Conservation (phyloP, 1,140 invertebrate species). For the Formica exsecta region DNA sequence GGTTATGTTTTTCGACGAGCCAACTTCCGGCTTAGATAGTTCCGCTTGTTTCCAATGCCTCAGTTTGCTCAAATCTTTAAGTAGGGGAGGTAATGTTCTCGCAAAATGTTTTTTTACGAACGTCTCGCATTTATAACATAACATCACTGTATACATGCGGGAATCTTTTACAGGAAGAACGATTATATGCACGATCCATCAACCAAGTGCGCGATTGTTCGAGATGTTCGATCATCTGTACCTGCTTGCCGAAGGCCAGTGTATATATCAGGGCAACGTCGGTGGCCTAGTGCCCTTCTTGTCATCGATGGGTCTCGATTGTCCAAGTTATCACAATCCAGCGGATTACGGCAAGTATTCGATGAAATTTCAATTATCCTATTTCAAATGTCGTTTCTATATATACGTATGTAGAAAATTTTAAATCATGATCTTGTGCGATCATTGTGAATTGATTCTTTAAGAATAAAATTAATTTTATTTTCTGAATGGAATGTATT, state of each 20-base stretch:
- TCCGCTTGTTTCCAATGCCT: conserved; percentile 97
- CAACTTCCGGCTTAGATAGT: conserved; percentile 97
- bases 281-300: conserved; percentile 95
- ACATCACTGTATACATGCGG: not conserved
- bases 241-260: conserved; percentile 95
- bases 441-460: not conserved
- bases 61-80: conserved; percentile 92
- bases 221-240: conserved; percentile 98
- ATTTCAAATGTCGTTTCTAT: not conserved
- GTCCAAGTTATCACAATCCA: conserved; percentile 98
- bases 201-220: conserved; percentile 97
- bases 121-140: not conserved
- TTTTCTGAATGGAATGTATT: not conserved
- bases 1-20: conserved; percentile 99
- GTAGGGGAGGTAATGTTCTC: conserved; percentile 88
- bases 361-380: not conserved
- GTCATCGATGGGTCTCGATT: conserved; percentile 92
- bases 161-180: conserved; percentile 89
- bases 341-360: conserved; percentile 94
- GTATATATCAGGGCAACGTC: conserved; percentile 95
- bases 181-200: conserved; percentile 98
- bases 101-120: not conserved
- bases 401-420: not conserved
- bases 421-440: not conserved
- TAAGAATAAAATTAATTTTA: not conserved